Base-by-base conservation (phyloP, 2,797 vertebrate genomes). In the Heliangelus exortis region DNA sequence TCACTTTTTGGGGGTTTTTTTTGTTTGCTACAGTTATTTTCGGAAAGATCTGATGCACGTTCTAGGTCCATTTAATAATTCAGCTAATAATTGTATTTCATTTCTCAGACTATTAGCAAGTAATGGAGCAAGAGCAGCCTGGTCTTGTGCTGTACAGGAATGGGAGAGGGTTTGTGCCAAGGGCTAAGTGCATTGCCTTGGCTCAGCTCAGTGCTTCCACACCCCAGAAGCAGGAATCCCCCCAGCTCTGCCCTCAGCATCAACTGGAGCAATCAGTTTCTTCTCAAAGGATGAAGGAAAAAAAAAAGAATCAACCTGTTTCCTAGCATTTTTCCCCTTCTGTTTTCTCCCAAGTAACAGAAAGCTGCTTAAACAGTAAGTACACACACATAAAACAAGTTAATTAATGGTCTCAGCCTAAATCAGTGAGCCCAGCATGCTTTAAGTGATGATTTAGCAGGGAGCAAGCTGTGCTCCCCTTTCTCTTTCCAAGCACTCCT, bases 11-110 rank as follows among this genome's bases (percentile, higher is more conserved):
- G 34, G 7, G 48, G 23, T 36, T 57, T 80, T 84, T 41, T 51
- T 59, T 88, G 48, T 79, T 69, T 63, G 41, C 63, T 93, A 90
- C 78, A 77, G 26, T 15, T 75, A 78, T 68, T 93, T 36, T 83
- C 80, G 83, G 74, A 75, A 92, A 95, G 92, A 71, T 93, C 92
- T 78, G 36, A 54, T 65, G 83, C 71, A 83, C 79, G 78, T 75
- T 92, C 66, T 80, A 94, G 72, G 89, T 86, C 86, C 82, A 58
- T 95, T 96, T 97, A 97, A 96, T 94, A 93, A 96, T 76, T 73
- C 62, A 88, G 34, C 75, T 92, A 94, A 92, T 93, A 92, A 91
- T 31, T 91, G 18, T 68, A 69, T 89, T 96, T 92, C 54, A 92
- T 93, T 92, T 97, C 77, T 91, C 85, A 85, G 62, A 29, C 50